phyloP scores from a whole-genome alignment of 2,113 vertebrate species.

The Ammodytes marinus region DNA sequence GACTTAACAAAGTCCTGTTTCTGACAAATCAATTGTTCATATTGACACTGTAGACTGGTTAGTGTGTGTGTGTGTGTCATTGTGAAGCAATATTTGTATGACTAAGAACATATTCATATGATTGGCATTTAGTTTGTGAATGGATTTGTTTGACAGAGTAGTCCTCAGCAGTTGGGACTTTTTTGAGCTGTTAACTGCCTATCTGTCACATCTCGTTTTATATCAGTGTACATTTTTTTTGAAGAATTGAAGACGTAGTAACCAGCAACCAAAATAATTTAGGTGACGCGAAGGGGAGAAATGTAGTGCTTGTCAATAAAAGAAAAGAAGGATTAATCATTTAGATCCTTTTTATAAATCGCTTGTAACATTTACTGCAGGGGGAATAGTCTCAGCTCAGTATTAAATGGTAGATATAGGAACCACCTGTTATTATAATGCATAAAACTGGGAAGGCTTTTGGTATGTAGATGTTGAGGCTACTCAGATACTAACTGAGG shows the following conservation, averaged over 20 bases:
- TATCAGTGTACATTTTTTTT: neutral
- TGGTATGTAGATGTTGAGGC: neutral
- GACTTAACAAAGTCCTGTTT: neutral
- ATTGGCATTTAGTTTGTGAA: neutral
- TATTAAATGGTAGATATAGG: neutral
- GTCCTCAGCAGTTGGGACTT: neutral
- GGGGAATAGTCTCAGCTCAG: neutral
- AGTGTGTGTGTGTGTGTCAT: neutral
- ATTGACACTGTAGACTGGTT: neutral
- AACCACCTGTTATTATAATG: neutral
- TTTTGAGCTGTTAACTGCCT: neutral
- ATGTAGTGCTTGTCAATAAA: neutral
- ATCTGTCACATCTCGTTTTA: neutral
- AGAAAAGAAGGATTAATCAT: neutral
- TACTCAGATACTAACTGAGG: neutral
- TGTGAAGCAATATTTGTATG: neutral
- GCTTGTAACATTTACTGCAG: neutral
- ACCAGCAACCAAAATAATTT: neutral
- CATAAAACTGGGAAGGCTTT: neutral
- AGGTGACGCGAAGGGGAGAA: neutral
- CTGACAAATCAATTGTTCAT: neutral
- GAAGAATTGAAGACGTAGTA: neutral
- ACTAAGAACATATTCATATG: neutral
- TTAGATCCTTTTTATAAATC: neutral
- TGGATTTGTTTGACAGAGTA: neutral